These are phyloP conservation scores for Periophthalmus modestus DNA, from an alignment of 2,113 vertebrate genomes.

Conservation along the genomic window DNA sequence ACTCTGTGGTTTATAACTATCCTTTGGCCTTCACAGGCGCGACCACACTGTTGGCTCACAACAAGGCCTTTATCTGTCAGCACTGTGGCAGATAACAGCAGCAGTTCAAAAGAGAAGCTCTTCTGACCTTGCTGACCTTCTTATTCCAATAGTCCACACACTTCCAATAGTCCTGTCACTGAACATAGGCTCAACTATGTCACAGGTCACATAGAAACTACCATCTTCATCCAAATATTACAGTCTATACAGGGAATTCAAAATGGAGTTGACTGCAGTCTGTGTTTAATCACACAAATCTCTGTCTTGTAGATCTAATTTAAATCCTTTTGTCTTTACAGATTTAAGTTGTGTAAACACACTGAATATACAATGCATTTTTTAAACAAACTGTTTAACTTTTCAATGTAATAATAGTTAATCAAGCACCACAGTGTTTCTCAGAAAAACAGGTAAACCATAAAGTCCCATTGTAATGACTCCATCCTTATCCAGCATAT, in stretches of 20 bases:
- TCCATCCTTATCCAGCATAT: constrained; percentile 1
- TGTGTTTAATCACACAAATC: too few species aligned
- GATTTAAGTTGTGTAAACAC: background rate
- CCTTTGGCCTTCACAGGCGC: constrained; percentile 22
- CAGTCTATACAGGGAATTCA: background rate
- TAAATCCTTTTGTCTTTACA: background rate
- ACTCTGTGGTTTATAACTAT: constrained; percentile 30
- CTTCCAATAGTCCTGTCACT: constrained; percentile 24
- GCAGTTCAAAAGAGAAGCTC: constrained; percentile 43
- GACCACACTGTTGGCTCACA: constrained; percentile 18
- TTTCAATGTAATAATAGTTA: background rate
- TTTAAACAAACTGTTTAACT: too few species aligned
- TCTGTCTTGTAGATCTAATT: background rate
- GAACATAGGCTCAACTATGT: constrained; percentile 21
- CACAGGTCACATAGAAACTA: constrained; percentile 1
- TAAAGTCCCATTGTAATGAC: constrained; percentile 2
- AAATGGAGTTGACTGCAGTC: background rate
- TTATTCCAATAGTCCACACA: constrained; percentile 39
- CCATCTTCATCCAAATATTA: too few species aligned
- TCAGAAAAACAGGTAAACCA: background rate
- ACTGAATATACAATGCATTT: background rate
- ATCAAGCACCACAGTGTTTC: background rate
- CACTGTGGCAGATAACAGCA: constrained; percentile 54
- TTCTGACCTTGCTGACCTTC: constrained; percentile 55
- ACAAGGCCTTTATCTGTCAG: constrained; percentile 44